Evolutionary conservation across 1,140 invertebrate species (phyloP).

Genomic region (Mycetomoellerius zeteki): DNA sequence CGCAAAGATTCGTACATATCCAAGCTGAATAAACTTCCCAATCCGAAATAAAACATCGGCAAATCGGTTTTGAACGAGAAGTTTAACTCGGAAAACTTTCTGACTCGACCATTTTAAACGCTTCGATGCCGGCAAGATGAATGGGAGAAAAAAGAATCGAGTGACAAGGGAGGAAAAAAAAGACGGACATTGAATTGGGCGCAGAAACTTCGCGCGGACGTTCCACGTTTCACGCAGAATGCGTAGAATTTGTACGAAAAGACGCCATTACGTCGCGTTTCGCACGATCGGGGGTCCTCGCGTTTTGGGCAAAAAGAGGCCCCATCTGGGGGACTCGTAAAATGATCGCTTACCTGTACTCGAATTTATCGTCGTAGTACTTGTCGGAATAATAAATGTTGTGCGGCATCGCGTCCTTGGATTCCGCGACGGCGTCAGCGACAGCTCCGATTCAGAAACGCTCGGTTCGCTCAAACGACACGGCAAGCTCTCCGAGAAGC

Average conservation of each 20-base stretch:
- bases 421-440: neutral
- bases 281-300: neutral
- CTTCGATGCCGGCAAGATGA: neutral
- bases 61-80: neutral
- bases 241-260: neutral
- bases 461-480: neutral
- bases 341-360: slow-evolving; percentile 91
- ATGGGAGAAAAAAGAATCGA: neutral
- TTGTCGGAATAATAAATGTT: slow-evolving; percentile 96
- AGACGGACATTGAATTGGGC: neutral
- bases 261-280: neutral
- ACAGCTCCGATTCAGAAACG: neutral
- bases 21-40: neutral
- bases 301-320: neutral
- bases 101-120: slow-evolving; percentile 70
- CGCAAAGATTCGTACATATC: neutral
- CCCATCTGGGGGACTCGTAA: neutral
- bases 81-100: neutral
- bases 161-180: neutral
- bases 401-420: slow-evolving; percentile 61
- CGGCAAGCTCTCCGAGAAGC: slow-evolving; percentile 60
- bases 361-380: slow-evolving; percentile 95
- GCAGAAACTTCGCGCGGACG: neutral
- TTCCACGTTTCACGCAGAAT: neutral
- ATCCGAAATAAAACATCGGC: neutral